Conservation (phyloP, 2,797 vertebrate genomes). For the Clarias laeviceps region DNA sequence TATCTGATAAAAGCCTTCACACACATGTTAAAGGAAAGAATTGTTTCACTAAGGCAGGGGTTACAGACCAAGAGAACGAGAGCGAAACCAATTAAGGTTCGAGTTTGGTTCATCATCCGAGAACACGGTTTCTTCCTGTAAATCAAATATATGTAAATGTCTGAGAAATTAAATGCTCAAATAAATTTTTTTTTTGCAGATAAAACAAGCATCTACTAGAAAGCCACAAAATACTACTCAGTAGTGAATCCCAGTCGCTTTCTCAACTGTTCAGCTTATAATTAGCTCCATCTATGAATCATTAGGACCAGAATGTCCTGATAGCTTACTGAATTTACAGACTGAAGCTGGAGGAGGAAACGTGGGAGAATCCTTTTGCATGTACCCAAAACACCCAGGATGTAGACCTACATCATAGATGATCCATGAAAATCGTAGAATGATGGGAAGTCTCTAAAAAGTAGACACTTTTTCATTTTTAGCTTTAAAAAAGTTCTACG, state of each 20-base stretch:
- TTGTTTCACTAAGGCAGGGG: constrained; percentile 63
- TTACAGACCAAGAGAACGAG: constrained; percentile 57
- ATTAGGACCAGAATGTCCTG: constrained; percentile 65
- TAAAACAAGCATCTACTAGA: too few species aligned
- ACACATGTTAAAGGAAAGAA: constrained; percentile 62
- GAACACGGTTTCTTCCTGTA: constrained; percentile 45
- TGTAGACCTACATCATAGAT: neutral
- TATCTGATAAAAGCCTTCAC: constrained; percentile 49
- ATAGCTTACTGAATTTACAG: constrained; percentile 69
- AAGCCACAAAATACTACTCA: neutral
- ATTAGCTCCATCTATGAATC: constrained; percentile 68
- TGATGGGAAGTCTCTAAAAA: neutral
- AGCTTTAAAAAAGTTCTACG: neutral
- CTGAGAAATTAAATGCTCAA: neutral
- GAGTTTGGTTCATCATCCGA: neutral
- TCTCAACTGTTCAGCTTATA: constrained; percentile 59
- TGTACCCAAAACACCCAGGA: neutral
- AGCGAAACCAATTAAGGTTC: constrained; percentile 43
- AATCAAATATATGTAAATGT: neutral
- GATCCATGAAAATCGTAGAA: neutral
- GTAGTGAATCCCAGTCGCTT: neutral
- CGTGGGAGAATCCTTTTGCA: neutral
- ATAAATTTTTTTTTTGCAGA: neutral
- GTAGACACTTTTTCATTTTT: neutral
- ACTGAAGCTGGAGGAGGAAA: constrained; percentile 43